phyloP scores from a whole-genome alignment of 53 echinoderm and acorn worm species.

The Arbacia lixula region DNA sequence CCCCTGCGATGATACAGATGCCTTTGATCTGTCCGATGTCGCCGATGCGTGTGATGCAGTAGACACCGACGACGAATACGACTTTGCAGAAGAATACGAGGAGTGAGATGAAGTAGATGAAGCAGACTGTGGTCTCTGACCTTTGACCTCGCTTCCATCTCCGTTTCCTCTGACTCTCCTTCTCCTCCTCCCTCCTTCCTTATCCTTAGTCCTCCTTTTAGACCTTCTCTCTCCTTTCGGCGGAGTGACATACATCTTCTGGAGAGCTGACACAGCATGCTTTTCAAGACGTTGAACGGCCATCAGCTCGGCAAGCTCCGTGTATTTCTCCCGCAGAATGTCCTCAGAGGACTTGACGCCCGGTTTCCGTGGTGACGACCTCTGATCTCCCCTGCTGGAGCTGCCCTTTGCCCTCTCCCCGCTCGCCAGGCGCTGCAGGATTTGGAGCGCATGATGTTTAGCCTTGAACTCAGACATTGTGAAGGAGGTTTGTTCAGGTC shows the following conservation, averaged over 20 bases:
- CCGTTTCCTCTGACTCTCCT: neutral
- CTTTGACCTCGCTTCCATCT: neutral
- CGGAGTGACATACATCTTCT: conserved; percentile 32
- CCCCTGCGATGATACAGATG: neutral
- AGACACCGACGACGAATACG: conserved; percentile 29
- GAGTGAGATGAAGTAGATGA: neutral
- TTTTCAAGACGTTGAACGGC: conserved; percentile 71
- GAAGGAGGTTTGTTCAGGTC: too few relatives aligned
- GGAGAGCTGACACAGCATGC: conserved; percentile 61
- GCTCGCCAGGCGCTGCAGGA: conserved; percentile 64
- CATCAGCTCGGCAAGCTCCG: conserved; percentile 74
- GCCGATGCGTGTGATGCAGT: conserved; percentile 13
- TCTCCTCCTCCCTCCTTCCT: neutral
- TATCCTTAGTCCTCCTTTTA: conserved; percentile 1
- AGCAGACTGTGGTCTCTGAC: conserved; percentile 43
- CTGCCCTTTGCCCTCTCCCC: conserved; percentile 33
- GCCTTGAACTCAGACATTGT: conserved; percentile 78
- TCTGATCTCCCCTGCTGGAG: neutral
- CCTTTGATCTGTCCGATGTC: neutral
- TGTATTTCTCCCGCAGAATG: conserved; percentile 76
- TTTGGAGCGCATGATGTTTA: conserved; percentile 67
- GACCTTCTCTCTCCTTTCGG: conserved; percentile 14
- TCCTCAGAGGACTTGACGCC: conserved; percentile 69
- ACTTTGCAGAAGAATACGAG: conserved; percentile 11
- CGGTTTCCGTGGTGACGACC: conserved; percentile 45